Base-by-base conservation (phyloP, 2,113 vertebrate genomes). In the Garra rufa region DNA sequence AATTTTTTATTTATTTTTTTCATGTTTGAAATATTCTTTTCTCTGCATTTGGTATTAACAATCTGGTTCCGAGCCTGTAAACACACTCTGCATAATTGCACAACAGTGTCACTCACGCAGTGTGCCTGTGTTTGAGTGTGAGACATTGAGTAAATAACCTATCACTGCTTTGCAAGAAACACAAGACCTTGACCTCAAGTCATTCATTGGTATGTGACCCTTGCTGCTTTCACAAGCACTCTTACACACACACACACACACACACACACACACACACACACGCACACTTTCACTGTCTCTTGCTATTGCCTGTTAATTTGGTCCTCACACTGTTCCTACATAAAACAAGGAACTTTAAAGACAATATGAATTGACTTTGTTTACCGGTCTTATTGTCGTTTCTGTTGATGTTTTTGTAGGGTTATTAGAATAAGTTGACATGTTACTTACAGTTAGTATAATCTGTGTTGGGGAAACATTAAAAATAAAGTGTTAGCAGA, bases 141-240 rank as follows among this genome's bases (percentile, higher is more conserved):
- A 70, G 74, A 59, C 30, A 78, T 70, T 83, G 82, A 82, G 70
- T 85, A 85, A 85, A 85, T 28, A 85, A 85, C 57, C 46, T 46
- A 70, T 85, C 79, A 82, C n/a, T 76, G 57, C 78, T 74, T 61
- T 74, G 70, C 71, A 85, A 80, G 71, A 85, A 82, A 76, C 70
- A 76, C 43, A 80, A 82, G 79, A 85, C 71, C 79, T 81, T 82
- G 79, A 85, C 59, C 85, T 76, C 55, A n/a, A 82, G 57, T 80
- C 50, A 13, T 69, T 79, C 65, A 38, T 70, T 55, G 21, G 79
- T 52, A 81, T 81, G 65, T 70, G 46, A 70, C 79, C 61, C 43
- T 34, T 46, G 41, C 26, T 48, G 59, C 43, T 28, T 41, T 69
- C 65, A 69, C 65, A 69, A 69, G 59, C 65, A 41, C 19, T 41